Evolutionary conservation across 2,113 vertebrate species (phyloP).

Genomic region (Neogale vison): DNA sequence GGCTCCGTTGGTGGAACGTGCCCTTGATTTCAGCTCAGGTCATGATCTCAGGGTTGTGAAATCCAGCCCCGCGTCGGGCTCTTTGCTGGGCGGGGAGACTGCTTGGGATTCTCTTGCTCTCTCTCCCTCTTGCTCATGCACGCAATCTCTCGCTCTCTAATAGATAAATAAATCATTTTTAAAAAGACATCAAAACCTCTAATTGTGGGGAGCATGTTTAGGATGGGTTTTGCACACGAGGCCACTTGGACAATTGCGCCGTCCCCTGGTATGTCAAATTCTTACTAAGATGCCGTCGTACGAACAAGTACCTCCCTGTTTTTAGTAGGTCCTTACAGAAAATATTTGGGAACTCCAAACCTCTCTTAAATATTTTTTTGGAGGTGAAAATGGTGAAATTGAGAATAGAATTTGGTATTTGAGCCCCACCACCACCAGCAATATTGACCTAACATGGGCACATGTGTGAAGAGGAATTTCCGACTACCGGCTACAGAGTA

Average conservation of each 20-base stretch:
- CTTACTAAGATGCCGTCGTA: accelerated
- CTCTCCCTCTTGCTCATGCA: not conserved
- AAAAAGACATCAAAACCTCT: not conserved
- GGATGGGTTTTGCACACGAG: accelerated
- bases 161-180: not conserved
- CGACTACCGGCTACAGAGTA: accelerated
- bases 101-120: not conserved
- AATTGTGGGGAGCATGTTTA: accelerated
- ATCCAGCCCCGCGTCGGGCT: not conserved
- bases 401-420: not conserved
- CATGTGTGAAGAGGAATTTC: not conserved
- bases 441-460: not conserved
- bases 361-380: not conserved
- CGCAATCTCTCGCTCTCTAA: not conserved
- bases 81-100: not conserved
- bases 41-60: not conserved
- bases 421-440: accelerated
- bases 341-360: not conserved
- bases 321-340: not conserved
- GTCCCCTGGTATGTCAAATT: accelerated
- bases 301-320: not conserved
- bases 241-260: accelerated
- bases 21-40: not conserved
- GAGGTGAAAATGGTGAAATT: not conserved
- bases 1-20: not conserved